Evolutionary conservation across 2,113 vertebrate species (phyloP), one percentile per base, ranked within the genome.

Genomic region (Leucosticte australis): DNA sequence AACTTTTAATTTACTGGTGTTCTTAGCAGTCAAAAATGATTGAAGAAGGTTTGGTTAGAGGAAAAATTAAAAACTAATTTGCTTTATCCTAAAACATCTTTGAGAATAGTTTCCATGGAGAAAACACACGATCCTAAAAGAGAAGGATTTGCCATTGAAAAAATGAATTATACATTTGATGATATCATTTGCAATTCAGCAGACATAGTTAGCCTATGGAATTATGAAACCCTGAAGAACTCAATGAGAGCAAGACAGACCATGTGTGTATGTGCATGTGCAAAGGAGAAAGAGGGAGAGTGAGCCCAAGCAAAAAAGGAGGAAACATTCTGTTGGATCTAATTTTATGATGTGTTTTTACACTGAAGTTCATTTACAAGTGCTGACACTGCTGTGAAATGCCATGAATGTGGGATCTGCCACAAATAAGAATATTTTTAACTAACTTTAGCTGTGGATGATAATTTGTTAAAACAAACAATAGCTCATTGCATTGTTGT

Each of bases 381-480:
- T 74, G 60, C 91, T 97, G 96, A 97, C 92, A 83, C 90, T 31
- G 24, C 96, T 59, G 60, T 92, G 90, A 94, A 97, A 97, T 94
- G 88, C 82, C 91, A 78, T 88, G 96, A 96, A 90, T 80, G 52
- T 74, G 83, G 91, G 95, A 96, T 97, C 92, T 94, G 95, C 87
- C 95, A 92, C 87, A 77, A 96, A 97, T 92, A 93, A 90, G 75
- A 96, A 91, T 92, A 95, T 92, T 96, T 90, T 88, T 64, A 96
- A 96, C 95, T 91, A 97, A 97, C 93, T 97, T 96, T 96, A 97
- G 91, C 85, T 96, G 93, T 96, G 95, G 87, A 81, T 96, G 97
- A 97, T 97, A 97, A 97, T 97, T 97, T 97, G 96, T 97, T 98
- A 97, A 98, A 98, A 96, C 97, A 98, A 98, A 98, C 97, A 98